Base-by-base conservation (phyloP, 2,797 vertebrate species). In the Paguma larvata region DNA sequence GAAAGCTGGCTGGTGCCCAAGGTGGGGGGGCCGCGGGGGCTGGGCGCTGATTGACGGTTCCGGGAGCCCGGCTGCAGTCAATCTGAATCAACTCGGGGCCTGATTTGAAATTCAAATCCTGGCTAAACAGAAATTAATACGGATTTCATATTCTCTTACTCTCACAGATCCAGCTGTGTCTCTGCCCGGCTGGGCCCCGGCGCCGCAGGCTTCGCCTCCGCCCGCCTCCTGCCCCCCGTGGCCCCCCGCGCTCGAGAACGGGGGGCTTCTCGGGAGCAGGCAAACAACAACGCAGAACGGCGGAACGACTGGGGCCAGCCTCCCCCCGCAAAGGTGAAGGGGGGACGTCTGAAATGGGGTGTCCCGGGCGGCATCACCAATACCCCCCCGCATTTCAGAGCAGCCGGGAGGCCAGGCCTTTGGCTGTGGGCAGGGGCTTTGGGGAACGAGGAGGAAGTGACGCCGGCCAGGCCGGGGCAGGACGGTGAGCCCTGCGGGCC, bases 41-140 rank as follows among this genome's bases (percentile, higher is more conserved):
- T 44, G 0, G 44, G 63, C 79, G 62, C 73, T 95, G 97, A 97
- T 94, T 89, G 92, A 85, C 56, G 8, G 94, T 85, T 97, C 97
- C 0, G 13, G 87, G 91, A 95, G 96, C 97, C 73, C 85, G 97
- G 73, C 94, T 25, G 80, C 91, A 85, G 87, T 95, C 97, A 95
- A 87, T 97, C 97, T 79, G 91, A 97, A 91, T 96, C 98, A 96
- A 90, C 53, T 32, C n/a, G 13, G 78, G 84, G 96, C 96, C 92
- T 97, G 89, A 97, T 98, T 97, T 96, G 97, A 98, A 98, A 98
- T 98, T 98, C 96, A 97, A 94, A 98, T 98, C 93, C 44, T 38
- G 70, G 94, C 97, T 94, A 98, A 98, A 98, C 96, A 98, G 96
- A 97, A 93, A 97, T 95, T 92, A 97, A 97, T 94, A 96, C 94